Base-by-base conservation (phyloP, 92 coral and sea anemone species). In the Epizoanthus illoricatus region DNA sequence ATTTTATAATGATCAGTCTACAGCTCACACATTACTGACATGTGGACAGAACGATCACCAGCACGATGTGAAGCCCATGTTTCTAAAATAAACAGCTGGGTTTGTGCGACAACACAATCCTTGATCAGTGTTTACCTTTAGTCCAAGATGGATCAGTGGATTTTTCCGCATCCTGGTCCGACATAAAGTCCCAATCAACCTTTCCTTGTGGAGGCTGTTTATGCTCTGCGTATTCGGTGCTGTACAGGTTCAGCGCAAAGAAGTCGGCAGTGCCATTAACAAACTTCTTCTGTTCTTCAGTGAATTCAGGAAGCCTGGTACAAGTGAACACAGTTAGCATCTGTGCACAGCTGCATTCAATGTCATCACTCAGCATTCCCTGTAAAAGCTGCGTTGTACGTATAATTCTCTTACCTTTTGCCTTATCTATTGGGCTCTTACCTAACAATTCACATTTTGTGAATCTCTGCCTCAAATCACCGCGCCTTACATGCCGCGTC, bases 131-230 rank as follows among this genome's bases (percentile, higher is more conserved):
- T 36, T 19, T 45, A 71, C 75, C 58, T 71, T 19, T 7, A 18
- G 19, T 84, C 88, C 88, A 85, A 47, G 84, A 67, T 16, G 55
- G 84, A 17, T 85, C 88, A 65, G 45, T 42, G 23, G 68, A 56
- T n/a, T 69, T 82, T 16, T 39, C 84, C 17, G 71, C 73, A 69
- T 85, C 88, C 19, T 65, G 23, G 71, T 85, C 88, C 28, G 19
- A 7, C 13, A 71, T 7, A 39, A 71, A 7, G 75, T n/a, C 11
- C 40, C 75, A 71, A 9, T 71, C 60, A 71, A 7, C 39, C 57
- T 71, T 55, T 0, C 75, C 75, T 17, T 20, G n/a, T 87, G 71
- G 43, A 79, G 75, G 74, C 86, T 89, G 60, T 49, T 71, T 71
- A 56, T 71, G 56, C 75, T 71, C 10, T 18, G 12, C 59, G 12